Evolutionary conservation across 2,797 vertebrate species (phyloP).

Genomic region (Rachycentron canadum): DNA sequence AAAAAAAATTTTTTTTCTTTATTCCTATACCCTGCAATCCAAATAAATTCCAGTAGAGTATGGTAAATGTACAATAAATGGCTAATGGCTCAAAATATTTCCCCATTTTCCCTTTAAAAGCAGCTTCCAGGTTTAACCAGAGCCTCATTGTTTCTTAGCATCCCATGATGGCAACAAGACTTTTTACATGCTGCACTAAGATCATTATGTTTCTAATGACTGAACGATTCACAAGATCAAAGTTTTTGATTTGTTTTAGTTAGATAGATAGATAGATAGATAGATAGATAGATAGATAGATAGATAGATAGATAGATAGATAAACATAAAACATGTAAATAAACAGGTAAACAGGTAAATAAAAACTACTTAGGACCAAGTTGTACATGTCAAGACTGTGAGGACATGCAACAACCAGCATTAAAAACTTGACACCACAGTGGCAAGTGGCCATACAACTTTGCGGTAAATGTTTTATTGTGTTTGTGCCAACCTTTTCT

Average conservation of each 20-base stretch:
- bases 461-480: background rate
- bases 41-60: background rate
- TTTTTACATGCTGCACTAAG: slow-evolving; percentile 10
- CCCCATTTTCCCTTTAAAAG: slow-evolving; percentile 1
- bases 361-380: background rate
- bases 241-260: background rate
- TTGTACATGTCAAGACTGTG: background rate
- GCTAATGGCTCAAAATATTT: slow-evolving; percentile 17
- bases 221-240: background rate
- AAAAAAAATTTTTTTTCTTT: no score
- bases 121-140: background rate
- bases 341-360: slow-evolving; percentile 4
- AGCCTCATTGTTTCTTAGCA: slow-evolving; percentile 19
- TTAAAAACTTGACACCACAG: background rate
- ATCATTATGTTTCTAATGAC: background rate
- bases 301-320: slow-evolving; percentile 10
- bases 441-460: background rate
- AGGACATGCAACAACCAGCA: background rate
- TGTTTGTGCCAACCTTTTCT: background rate
- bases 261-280: slow-evolving; percentile 22
- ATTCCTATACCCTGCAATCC: slow-evolving; percentile 4
- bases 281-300: slow-evolving; percentile 28
- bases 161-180: background rate
- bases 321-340: slow-evolving; percentile 2
- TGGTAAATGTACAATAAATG: slow-evolving; percentile 17